A percentile compares a stretch with the other conserved stretches of the same genome.
phyloP scores from a whole-genome alignment of 2,797 vertebrate genomes.

The Tragelaphus eurycerus region DNA sequence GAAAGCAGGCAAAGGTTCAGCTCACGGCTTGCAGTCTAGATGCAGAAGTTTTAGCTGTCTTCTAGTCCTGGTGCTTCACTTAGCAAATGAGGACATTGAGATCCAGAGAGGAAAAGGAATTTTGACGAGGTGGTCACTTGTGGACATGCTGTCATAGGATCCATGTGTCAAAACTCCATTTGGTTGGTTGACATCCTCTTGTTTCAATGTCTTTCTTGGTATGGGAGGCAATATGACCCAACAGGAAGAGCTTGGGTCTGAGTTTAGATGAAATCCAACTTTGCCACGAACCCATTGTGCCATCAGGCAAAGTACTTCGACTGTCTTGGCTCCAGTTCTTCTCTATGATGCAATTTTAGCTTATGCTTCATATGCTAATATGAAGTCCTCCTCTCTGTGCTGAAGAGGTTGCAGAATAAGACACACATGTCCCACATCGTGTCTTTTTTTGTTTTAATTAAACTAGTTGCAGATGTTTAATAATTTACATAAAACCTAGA shows the following conservation, averaged over 20 bases:
- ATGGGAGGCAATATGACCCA: not conserved
- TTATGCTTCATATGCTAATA: not conserved
- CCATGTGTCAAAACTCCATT: not conserved
- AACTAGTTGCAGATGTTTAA: not conserved
- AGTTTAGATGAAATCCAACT: not conserved
- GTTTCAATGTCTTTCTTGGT: not conserved
- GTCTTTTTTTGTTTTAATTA: not conserved
- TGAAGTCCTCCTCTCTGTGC: not conserved
- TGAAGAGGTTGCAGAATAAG: not conserved
- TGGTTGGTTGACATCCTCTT: not conserved
- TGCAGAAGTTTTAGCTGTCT: not conserved
- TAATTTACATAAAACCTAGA: not conserved
- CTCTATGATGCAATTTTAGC: not conserved
- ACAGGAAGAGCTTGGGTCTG: not conserved
- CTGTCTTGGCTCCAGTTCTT: not conserved
- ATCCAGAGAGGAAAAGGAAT: not conserved
- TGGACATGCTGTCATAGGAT: not conserved
- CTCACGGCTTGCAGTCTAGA: not conserved
- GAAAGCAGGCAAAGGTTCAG: not conserved
- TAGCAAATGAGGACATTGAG: not conserved
- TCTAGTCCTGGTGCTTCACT: not conserved
- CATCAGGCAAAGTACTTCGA: fast-evolving
- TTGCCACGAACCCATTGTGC: not conserved
- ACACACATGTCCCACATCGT: fast-evolving
- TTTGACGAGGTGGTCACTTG: not conserved